phyloP scores from a whole-genome alignment of 2,797 vertebrate genomes.

The Catamblyrhynchus diadema region DNA sequence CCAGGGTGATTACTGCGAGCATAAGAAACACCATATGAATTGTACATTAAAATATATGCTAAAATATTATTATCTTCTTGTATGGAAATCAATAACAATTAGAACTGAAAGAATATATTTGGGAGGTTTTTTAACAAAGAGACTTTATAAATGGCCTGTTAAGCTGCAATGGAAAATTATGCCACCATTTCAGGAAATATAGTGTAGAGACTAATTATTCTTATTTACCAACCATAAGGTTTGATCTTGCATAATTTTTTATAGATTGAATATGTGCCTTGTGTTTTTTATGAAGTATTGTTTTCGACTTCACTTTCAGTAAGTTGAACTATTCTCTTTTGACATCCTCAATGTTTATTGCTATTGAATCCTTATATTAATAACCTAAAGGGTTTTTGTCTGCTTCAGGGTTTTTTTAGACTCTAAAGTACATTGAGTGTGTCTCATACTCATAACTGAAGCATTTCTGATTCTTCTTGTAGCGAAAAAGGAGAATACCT shows the following conservation, averaged over 20 bases:
- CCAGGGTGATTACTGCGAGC: background rate
- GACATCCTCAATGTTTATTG: background rate
- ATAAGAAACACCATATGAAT: background rate
- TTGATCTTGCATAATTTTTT: background rate
- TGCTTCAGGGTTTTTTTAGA: accelerated
- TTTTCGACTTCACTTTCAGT: background rate
- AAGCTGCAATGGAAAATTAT: background rate
- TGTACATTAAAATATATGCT: background rate
- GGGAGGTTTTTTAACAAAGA: background rate
- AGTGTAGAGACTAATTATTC: background rate
- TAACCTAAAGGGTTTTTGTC: accelerated
- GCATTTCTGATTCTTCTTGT: background rate
- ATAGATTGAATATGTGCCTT: background rate
- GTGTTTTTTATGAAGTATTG: background rate
- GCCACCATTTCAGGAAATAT: background rate
- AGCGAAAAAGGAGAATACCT: background rate
- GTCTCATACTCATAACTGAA: background rate
- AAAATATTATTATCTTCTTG: background rate
- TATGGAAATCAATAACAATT: background rate
- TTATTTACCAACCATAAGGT: background rate
- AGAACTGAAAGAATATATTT: background rate
- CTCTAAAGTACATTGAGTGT: background rate
- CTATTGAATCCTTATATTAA: background rate
- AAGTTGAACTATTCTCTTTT: background rate
- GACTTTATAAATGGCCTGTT: background rate